A percentile compares a stretch with the other conserved stretches of the same genome.
phyloP scores from a whole-genome alignment of 2,797 vertebrate genomes.

The Numenius phaeopus region DNA sequence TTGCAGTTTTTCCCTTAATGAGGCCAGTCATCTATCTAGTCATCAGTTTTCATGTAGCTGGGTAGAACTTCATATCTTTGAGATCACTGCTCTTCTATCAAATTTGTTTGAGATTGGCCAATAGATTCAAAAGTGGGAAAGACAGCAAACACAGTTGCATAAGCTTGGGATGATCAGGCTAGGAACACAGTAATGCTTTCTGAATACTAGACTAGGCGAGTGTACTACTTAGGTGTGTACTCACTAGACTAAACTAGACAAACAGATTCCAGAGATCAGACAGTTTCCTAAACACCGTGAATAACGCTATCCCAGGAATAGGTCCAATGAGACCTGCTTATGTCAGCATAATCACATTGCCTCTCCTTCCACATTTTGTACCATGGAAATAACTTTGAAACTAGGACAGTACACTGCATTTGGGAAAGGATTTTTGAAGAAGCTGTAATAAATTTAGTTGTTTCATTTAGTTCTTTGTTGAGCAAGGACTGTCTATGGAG shows the following conservation, averaged over 20 bases:
- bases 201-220: conserved; percentile 32
- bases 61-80: conserved; percentile 31
- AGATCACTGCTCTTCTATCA: conserved; percentile 28
- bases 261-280: conserved; percentile 59
- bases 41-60: conserved; percentile 67
- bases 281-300: conserved; percentile 47
- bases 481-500: not conserved
- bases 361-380: conserved; percentile 9
- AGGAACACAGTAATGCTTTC: conserved; percentile 16
- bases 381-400: not conserved
- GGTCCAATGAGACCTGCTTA: conserved; percentile 29
- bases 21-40: conserved; percentile 58
- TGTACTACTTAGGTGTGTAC: conserved; percentile 29
- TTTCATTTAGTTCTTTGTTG: not conserved
- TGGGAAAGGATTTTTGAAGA: not conserved
- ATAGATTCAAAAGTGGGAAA: conserved; percentile 56
- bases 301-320: conserved; percentile 8
- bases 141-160: conserved; percentile 64
- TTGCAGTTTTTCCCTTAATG: conserved; percentile 62
- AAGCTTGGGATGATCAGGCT: conserved; percentile 39
- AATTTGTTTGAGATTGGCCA: conserved; percentile 56
- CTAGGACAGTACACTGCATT: not conserved
- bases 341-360: conserved; percentile 46
- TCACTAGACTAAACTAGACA: conserved; percentile 46
- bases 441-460: not conserved